Evolutionary conservation across 2,797 vertebrate genomes (phyloP).

Genomic region (Arrhamphus sclerolepis): DNA sequence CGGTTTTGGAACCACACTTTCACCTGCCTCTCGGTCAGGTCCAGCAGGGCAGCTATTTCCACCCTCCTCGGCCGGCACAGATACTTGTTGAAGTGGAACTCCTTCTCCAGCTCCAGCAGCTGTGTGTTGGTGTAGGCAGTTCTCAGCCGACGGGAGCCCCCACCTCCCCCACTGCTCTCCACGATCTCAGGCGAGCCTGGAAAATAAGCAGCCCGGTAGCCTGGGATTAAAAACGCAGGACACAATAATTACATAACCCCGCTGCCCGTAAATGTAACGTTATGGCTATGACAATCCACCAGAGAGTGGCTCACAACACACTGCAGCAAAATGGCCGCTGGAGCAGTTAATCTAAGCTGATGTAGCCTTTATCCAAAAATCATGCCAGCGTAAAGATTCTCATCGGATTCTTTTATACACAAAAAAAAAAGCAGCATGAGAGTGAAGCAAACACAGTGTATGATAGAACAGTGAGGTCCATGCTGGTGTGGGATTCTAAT

Average conservation of each 20-base stretch:
- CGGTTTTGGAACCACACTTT: constrained; percentile 99
- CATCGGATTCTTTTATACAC: constrained; percentile 32
- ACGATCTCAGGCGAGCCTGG: constrained; percentile 91
- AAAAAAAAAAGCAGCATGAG: constrained; percentile 29
- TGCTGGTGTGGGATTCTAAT: constrained; percentile 88
- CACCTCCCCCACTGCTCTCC: constrained; percentile 85
- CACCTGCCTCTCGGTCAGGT: constrained; percentile 97
- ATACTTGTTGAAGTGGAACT: constrained; percentile 99
- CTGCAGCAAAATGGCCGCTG: constrained; percentile 94
- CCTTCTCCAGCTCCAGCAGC: constrained; percentile 98
- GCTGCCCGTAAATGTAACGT: constrained; percentile 29
- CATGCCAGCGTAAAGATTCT: constrained; percentile 18
- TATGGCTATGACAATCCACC: constrained; percentile 55
- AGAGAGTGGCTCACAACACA: constrained; percentile 64
- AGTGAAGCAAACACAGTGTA: constrained; percentile 29
- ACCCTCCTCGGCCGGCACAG: constrained; percentile 95
- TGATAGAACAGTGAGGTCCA: constrained; percentile 78
- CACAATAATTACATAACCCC: constrained; percentile 51
- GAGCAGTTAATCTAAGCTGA: constrained; percentile 64
- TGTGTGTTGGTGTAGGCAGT: constrained; percentile 99
- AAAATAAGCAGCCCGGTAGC: constrained; percentile 50
- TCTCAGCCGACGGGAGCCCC: constrained; percentile 92
- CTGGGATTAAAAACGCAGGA: constrained; percentile 65
- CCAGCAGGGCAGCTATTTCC: constrained; percentile 96
- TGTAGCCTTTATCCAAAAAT: constrained; percentile 24